These are phyloP conservation scores for Congeria kusceri DNA, from an alignment of 2,888 invertebrate genomes.

Conservation along the genomic window DNA sequence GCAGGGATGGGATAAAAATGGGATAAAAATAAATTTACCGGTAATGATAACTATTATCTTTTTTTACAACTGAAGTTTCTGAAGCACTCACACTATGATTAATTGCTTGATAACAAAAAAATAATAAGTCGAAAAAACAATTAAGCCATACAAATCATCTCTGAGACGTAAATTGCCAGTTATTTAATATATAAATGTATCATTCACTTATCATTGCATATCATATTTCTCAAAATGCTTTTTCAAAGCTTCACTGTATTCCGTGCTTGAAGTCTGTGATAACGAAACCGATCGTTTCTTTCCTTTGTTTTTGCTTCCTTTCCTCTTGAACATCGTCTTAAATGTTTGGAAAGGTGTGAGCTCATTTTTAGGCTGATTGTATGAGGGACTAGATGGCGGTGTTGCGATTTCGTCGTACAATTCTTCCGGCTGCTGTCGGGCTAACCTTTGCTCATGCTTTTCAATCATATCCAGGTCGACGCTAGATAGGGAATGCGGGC, in stretches of 20 bases:
- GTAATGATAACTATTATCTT: too few species aligned
- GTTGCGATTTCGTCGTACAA: constrained; percentile 21
- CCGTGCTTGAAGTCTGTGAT: constrained; percentile 69
- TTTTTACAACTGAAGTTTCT: too few species aligned
- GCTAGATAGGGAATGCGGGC: constrained; percentile 77
- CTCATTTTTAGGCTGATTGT: constrained; percentile 57
- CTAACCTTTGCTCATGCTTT: constrained; percentile 52
- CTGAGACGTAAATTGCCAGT: too few species aligned
- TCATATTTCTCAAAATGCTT: constrained; percentile 80
- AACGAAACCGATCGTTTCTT: constrained; percentile 77
- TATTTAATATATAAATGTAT: too few species aligned
- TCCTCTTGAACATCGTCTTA: constrained; percentile 79
- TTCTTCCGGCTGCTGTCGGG: constrained; percentile 32
- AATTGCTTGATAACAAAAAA: too few species aligned
- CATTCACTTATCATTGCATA: constrained; percentile 58
- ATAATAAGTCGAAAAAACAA: too few species aligned
- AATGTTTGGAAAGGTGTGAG: constrained; percentile 78
- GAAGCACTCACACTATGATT: too few species aligned
- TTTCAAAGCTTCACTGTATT: constrained; percentile 75
- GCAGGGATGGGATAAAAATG: too few species aligned
- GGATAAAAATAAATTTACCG: too few species aligned
- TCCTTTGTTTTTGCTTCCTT: constrained; percentile 76
- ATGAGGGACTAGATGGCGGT: constrained; percentile 55
- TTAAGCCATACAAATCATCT: too few species aligned
- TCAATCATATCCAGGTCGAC: constrained; percentile 67